Base-by-base conservation (phyloP, 37 sponge, comb jelly and placozoan species). In the Bolinopsis microptera region DNA sequence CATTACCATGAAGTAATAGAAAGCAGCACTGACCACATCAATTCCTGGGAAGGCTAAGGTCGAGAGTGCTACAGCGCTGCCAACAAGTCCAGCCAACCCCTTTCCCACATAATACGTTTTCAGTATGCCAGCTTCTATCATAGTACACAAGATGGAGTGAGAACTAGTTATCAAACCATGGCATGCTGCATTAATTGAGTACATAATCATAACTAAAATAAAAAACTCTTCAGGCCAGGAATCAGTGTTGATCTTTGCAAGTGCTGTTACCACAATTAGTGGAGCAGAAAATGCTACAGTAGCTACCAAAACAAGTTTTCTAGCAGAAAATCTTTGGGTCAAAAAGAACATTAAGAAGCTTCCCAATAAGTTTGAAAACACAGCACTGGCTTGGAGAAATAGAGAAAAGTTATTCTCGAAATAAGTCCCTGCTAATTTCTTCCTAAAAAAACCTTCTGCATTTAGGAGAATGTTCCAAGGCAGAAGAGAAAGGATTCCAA, bases 391-490 rank as follows among this genome's bases (percentile, higher is more conserved):
- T 77, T 77, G 80, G 16, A 77, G 80, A 36, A 32, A 77, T 8
- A 32, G 27, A 22, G 80, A 27, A 34, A 77, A 77, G 13, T 27
- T 77, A 32, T 27, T 77, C 37, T 77, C 21, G 13, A 77, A 32
- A 35, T 28, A 35, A 32, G 35, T 77, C 0, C 36, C 36, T 35
- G 27, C 34, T 16, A 77, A 32, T 77, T 77, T 77, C 36, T 32
- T 77, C 3, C 21, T 33, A 36, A 77, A 77, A 35, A 32, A 77
- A 0, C 80, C 80, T 16, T 28, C 80, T 8, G 80, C 80, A 35
- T 77, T 77, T 34, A 77, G 27, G 28, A 77, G 18, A 28, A 77
- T 32, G 32, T 77, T 77, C 80, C 80, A 77, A 16, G 80, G 80
- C 35, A 77, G 1, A 9, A 77, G 35, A 3, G 80, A 77, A 16